Conservation (phyloP, 2,888 invertebrate genomes). For the Drosophila anceps region DNA sequence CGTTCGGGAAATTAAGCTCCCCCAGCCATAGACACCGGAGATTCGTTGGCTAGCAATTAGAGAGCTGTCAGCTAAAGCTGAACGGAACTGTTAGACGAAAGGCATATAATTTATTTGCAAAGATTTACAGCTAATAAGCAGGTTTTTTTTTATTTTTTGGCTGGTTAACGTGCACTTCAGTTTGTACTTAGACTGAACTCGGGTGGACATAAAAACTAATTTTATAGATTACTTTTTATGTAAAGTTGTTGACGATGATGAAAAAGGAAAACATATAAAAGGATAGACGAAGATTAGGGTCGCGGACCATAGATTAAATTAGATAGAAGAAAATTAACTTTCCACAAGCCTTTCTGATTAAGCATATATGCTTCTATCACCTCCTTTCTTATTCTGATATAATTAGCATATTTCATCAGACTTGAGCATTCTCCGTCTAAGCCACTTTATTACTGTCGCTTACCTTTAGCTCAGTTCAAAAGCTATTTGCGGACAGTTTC, state of each 20-base stretch:
- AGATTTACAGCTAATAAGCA: background rate
- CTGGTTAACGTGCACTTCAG: background rate
- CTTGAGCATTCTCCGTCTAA: background rate
- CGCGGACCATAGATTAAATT: too few relatives aligned
- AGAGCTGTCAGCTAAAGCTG: constrained; percentile 13
- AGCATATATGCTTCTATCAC: too few relatives aligned
- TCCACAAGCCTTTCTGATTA: too few relatives aligned
- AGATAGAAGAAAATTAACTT: too few relatives aligned
- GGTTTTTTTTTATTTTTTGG: background rate
- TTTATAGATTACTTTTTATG: background rate
- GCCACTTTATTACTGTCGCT: constrained; percentile 15
- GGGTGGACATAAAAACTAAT: too few relatives aligned
- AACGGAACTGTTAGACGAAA: constrained; percentile 1
- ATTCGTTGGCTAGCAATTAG: constrained; percentile 24
- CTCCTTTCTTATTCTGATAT: background rate
- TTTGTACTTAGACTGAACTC: background rate
- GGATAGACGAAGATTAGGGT: too few relatives aligned
- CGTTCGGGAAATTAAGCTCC: constrained; percentile 20
- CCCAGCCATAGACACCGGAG: constrained; percentile 24
- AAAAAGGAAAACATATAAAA: too few relatives aligned
- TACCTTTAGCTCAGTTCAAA: constrained; percentile 4
- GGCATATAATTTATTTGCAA: constrained; percentile 1
- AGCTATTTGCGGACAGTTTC: constrained; percentile 5
- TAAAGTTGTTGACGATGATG: background rate
- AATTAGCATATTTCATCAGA: background rate